Conservation (phyloP, 2,113 vertebrate species). For the Sigmodon hispidus region DNA sequence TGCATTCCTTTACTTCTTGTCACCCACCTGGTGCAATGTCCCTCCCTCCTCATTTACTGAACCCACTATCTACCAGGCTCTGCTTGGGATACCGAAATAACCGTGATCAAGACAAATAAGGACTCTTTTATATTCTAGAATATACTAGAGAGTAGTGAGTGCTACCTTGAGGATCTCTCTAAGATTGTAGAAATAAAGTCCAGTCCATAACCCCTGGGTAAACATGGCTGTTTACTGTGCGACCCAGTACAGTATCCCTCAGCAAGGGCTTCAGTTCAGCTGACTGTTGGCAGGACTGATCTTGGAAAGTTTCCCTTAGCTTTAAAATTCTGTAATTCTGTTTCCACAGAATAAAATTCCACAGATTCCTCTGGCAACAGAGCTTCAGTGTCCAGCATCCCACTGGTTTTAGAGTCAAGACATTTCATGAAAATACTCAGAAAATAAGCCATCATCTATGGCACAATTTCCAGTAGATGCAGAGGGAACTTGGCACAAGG, state of each 20-base stretch:
- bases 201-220: not conserved
- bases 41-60: not conserved
- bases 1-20: not conserved
- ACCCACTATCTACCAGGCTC: not conserved
- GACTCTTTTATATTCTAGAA: not conserved
- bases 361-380: conserved; percentile 40
- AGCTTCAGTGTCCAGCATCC: not conserved
- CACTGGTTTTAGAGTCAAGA: not conserved
- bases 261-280: not conserved
- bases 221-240: not conserved
- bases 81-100: not conserved
- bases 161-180: not conserved
- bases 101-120: not conserved
- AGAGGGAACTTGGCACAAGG: fast-evolving
- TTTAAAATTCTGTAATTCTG: conserved; percentile 13
- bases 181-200: not conserved
- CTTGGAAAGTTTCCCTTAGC: not conserved
- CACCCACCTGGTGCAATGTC: not conserved
- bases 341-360: conserved; percentile 48
- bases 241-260: not conserved
- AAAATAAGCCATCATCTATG: not conserved
- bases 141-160: not conserved
- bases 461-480: not conserved
- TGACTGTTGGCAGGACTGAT: not conserved
- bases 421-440: conserved; percentile 42